phyloP scores from a whole-genome alignment of 1,140 invertebrate genomes.

The Tribolium castaneum region DNA sequence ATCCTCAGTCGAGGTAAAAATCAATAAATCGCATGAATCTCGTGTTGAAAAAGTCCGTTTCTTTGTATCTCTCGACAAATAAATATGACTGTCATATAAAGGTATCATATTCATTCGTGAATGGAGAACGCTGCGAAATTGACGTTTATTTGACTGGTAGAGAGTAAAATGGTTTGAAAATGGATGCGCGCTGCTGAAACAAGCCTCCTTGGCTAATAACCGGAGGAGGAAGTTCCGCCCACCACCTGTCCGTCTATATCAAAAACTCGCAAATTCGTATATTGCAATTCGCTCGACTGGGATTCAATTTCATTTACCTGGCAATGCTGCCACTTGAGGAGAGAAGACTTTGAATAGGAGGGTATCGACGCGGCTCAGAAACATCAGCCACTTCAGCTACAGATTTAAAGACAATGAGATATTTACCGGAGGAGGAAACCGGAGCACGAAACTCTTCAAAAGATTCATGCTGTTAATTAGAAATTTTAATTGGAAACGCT shows the following conservation, averaged over 20 bases:
- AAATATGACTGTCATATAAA: constrained; percentile 46
- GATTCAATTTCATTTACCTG: constrained; percentile 48
- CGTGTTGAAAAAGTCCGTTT: not conserved
- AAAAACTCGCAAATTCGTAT: constrained; percentile 47
- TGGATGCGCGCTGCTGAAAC: constrained; percentile 36
- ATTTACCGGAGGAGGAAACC: constrained; percentile 15
- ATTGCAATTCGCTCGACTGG: constrained; percentile 43
- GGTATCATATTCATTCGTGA: constrained; percentile 44
- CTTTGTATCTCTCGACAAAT: constrained; percentile 40
- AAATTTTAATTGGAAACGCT: constrained; percentile 44
- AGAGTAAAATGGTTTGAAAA: constrained; percentile 44
- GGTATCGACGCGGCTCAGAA: constrained; percentile 32
- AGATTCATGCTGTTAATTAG: constrained; percentile 47
- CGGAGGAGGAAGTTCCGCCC: not conserved
- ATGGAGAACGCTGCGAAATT: constrained; percentile 45
- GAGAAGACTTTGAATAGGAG: constrained; percentile 35
- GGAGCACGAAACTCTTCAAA: constrained; percentile 15
- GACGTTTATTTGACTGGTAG: constrained; percentile 47
- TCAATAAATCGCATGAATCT: constrained; percentile 11
- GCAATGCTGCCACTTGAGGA: constrained; percentile 44
- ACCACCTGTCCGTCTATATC: constrained; percentile 44
- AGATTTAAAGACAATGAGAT: constrained; percentile 32
- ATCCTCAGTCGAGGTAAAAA: not conserved
- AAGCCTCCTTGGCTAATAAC: constrained; percentile 40
- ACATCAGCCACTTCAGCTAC: constrained; percentile 28